Base-by-base conservation (phyloP, 2,888 invertebrate species). In the Caenorhabditis macrosperma region DNA sequence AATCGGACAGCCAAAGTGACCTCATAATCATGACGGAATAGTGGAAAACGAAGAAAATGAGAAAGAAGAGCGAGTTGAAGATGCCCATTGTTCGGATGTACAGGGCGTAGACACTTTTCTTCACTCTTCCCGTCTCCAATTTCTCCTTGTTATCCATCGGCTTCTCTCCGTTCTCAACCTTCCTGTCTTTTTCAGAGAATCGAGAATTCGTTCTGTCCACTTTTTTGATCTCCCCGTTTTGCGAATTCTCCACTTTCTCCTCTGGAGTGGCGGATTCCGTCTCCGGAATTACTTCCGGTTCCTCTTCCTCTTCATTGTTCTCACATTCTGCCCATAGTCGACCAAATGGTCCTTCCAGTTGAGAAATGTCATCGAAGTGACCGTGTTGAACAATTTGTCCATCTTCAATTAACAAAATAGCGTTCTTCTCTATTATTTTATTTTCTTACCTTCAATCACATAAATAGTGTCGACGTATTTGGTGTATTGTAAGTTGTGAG, bases 401-500 rank as follows among this genome's bases (percentile, higher is more conserved):
- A 10, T 81, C 74, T 78, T 3, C 12, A 38, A 38, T 12, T n/a
- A n/a, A n/a, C n/a, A n/a, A n/a, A n/a, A n/a, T n/a, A n/a, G n/a
- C n/a, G n/a, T n/a, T n/a, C n/a, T n/a, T n/a, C n/a, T n/a, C n/a
- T n/a, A n/a, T n/a, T n/a, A n/a, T n/a, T n/a, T n/a, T n/a, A n/a
- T n/a, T n/a, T n/a, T n/a, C n/a, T n/a, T 7, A 68, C 78, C 81
- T 61, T 80, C 94, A 88, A 98, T 91, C 4, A 97, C 97, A 82
- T 96, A 92, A 84, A 98, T 96, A 87, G 94, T 93, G 92, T 97
- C 95, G 0, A 95, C 95, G 90, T 95, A 94, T 0, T 96, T 95
- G 86, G 98, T 93, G 92, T 95, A 96, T 17, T 96, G 95, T 68
- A 97, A 94, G 85, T 79, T 76, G 91, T 98, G 97, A 0, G 98